Percentiles rank a stretch among this genome's conserved stretches.
These are phyloP conservation scores for Terrapene triunguis DNA, from an alignment of 2,113 vertebrate species.

Conservation along the genomic window DNA sequence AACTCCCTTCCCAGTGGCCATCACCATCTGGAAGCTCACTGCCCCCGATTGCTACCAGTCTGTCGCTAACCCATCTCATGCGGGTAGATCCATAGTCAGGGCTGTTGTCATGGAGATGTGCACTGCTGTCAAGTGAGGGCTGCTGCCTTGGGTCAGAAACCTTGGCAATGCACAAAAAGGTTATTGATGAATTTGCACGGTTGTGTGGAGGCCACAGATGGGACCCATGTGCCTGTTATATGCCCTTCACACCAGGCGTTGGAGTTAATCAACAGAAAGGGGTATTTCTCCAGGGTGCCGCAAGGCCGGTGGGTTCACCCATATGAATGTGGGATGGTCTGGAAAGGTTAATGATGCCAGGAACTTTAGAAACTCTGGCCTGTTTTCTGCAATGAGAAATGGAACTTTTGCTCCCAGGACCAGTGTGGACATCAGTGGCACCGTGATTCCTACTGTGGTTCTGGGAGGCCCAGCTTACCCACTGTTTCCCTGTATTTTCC, in stretches of 20 bases:
- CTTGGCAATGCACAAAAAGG: constrained; percentile 17
- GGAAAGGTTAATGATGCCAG: background rate
- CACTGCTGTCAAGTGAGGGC: background rate
- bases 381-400: background rate
- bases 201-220: background rate
- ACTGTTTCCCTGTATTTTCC: background rate
- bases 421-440: rapidly evolving
- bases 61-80: background rate
- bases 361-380: rapidly evolving
- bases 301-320: background rate
- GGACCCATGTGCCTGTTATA: background rate
- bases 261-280: background rate
- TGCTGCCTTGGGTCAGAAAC: background rate
- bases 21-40: background rate
- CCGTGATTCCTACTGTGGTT: background rate
- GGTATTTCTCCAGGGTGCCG: background rate
- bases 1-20: background rate
- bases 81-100: background rate
- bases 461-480: background rate
- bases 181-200: constrained; percentile 60
- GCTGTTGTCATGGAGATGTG: background rate
- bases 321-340: background rate
- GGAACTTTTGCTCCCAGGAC: background rate
- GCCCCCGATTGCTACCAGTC: background rate
- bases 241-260: background rate